A percentile compares a stretch with the other conserved stretches of the same genome.
Evolutionary conservation across 2,888 invertebrate species (phyloP).

Genomic region (Corythucha ciliata): DNA sequence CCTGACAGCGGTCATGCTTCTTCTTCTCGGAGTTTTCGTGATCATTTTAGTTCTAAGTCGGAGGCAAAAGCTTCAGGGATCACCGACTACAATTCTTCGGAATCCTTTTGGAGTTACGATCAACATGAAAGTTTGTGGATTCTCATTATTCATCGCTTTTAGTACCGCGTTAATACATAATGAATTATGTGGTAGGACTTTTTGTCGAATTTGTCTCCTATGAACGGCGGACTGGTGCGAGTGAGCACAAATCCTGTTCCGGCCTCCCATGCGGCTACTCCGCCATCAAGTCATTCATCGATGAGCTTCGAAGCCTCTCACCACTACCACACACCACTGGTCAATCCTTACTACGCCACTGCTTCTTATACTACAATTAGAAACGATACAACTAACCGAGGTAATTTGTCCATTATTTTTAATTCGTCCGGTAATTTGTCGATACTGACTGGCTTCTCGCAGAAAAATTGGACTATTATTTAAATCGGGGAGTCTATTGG

Average conservation of each 20-base stretch:
- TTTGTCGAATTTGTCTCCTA: constrained; percentile 50
- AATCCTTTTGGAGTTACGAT: constrained; percentile 56
- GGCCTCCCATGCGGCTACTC: constrained; percentile 40
- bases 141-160: not conserved
- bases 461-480: too few species aligned
- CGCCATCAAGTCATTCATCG: constrained; percentile 41
- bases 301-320: constrained; percentile 43
- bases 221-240: constrained; percentile 41
- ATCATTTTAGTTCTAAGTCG: constrained; percentile 52
- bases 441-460: too few species aligned
- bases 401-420: too few species aligned
- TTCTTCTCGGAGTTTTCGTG: constrained; percentile 53
- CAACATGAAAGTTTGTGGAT: constrained; percentile 50
- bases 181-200: constrained; percentile 44
- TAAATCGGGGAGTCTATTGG: too few species aligned
- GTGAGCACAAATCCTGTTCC: constrained; percentile 43
- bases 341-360: constrained; percentile 47
- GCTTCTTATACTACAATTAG: constrained; percentile 43
- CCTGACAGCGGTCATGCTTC: constrained; percentile 54
- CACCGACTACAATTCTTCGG: constrained; percentile 49
- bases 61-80: constrained; percentile 52
- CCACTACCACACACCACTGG: constrained; percentile 46
- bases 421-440: too few species aligned
- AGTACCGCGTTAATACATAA: not conserved
- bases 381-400: constrained; percentile 12